Evolutionary conservation across 1,140 invertebrate genomes (phyloP).

Genomic region (Anoplophora glabripennis): DNA sequence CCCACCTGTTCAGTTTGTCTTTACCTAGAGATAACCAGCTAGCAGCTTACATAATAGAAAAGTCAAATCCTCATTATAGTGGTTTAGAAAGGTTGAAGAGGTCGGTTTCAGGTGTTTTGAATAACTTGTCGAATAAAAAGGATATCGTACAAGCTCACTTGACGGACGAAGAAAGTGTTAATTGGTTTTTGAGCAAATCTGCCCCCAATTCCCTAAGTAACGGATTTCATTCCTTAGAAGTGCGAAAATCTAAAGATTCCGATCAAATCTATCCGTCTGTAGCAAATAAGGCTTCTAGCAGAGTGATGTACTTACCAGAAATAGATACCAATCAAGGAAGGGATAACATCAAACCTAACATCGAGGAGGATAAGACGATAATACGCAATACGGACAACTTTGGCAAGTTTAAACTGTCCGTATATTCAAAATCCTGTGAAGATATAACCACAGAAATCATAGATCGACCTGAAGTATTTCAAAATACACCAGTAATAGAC

Average conservation of each 20-base stretch:
- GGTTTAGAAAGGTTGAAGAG: conserved; percentile 66
- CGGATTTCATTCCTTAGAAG: conserved; percentile 47
- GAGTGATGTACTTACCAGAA: conserved; percentile 78
- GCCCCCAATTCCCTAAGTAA: conserved; percentile 74
- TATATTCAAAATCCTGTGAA: conserved; percentile 50
- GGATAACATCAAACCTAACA: conserved; percentile 13
- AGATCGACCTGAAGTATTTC: conserved; percentile 27
- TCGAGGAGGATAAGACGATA: not conserved
- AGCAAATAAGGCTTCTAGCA: conserved; percentile 55
- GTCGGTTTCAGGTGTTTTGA: conserved; percentile 66
- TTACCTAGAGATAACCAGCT: conserved; percentile 63
- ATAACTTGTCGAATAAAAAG: conserved; percentile 37
- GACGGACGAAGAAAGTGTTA: conserved; percentile 52
- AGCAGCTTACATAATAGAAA: conserved; percentile 37
- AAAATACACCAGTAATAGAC: conserved; percentile 34
- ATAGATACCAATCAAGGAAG: conserved; percentile 45
- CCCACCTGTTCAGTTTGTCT: conserved; percentile 70
- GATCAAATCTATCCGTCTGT: conserved; percentile 18
- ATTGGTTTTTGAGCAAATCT: conserved; percentile 75
- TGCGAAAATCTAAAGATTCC: conserved; percentile 27
- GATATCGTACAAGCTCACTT: conserved; percentile 42
- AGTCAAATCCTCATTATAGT: conserved; percentile 55
- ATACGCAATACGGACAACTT: too few relatives aligned
- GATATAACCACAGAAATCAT: conserved; percentile 40
- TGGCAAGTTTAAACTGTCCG: conserved; percentile 7